Evolutionary conservation across 2,888 invertebrate genomes (phyloP).

Genomic region (Dasysyrphus albostriatus): DNA sequence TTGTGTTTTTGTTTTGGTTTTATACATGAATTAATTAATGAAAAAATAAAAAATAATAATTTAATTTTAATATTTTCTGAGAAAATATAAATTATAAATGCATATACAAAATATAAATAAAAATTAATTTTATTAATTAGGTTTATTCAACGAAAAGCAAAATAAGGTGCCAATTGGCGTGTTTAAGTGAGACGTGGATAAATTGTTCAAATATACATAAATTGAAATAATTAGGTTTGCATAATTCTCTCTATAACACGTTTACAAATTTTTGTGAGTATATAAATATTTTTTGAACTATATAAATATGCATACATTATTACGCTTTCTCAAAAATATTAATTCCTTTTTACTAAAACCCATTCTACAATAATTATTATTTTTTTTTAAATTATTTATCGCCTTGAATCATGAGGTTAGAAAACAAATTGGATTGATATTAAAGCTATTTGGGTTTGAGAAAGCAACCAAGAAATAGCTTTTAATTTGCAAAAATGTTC

Average conservation of each 20-base stretch:
- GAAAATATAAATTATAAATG: no score
- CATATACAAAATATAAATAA: neutral
- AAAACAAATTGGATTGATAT: neutral
- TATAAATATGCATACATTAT: no score
- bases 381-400: neutral
- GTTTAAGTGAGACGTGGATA: neutral
- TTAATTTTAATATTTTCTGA: no score
- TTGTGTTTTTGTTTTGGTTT: neutral
- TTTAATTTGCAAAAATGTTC: no score
- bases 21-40: neutral
- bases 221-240: neutral
- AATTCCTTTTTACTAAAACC: neutral
- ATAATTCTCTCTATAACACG: neutral
- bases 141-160: neutral
- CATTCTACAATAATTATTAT: slow-evolving; percentile 2
- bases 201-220: no score
- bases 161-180: neutral
- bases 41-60: neutral
- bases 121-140: neutral
- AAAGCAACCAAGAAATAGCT: no score
- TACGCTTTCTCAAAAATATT: slow-evolving; percentile 2
- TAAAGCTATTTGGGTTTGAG: neutral
- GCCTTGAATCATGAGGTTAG: neutral
- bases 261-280: neutral
- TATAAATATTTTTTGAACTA: neutral